Evolutionary conservation across 2,797 vertebrate species (phyloP).

Genomic region (Gadopsis marmoratus): DNA sequence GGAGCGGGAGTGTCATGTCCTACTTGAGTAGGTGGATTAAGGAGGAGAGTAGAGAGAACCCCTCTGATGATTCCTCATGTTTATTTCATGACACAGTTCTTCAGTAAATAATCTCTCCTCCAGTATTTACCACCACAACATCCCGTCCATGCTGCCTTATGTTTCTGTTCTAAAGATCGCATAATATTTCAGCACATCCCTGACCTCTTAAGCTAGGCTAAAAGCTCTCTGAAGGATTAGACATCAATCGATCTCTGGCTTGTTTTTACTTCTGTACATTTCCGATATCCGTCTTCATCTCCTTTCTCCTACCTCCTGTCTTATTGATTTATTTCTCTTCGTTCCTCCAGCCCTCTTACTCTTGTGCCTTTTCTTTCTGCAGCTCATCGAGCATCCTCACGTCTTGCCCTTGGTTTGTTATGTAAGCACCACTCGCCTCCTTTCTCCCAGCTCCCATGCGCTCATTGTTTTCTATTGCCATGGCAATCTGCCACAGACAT

Average conservation of each 20-base stretch:
- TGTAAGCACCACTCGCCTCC: slow-evolving; percentile 62
- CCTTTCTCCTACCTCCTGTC: slow-evolving; percentile 43
- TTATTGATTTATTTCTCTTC: slow-evolving; percentile 67
- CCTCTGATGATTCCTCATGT: slow-evolving; percentile 74
- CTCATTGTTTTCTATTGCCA: slow-evolving; percentile 68
- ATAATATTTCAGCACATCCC: slow-evolving; percentile 51
- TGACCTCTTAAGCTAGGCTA: slow-evolving; percentile 60
- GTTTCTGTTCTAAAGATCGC: slow-evolving; percentile 47
- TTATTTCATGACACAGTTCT: slow-evolving; percentile 72
- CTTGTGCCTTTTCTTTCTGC: slow-evolving; percentile 44
- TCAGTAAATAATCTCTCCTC: slow-evolving; percentile 71
- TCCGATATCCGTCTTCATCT: slow-evolving; percentile 64
- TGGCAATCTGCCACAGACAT: slow-evolving; percentile 65
- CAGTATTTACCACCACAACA: slow-evolving; percentile 57
- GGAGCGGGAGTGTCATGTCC: slow-evolving; percentile 52
- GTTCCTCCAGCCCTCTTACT: slow-evolving; percentile 51
- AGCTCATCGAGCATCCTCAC: slow-evolving; percentile 48
- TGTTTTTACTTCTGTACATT: slow-evolving; percentile 63
- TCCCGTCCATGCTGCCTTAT: slow-evolving; percentile 28
- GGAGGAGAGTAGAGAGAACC: slow-evolving; percentile 61
- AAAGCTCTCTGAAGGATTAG: slow-evolving; percentile 65
- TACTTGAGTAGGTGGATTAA: slow-evolving; percentile 80
- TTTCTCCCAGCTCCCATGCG: slow-evolving; percentile 48
- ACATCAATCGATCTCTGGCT: slow-evolving; percentile 48
- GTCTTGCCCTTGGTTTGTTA: slow-evolving; percentile 69